Evolutionary conservation across 1,140 invertebrate species (phyloP).

Genomic region (Aphelenchoides besseyi): DNA sequence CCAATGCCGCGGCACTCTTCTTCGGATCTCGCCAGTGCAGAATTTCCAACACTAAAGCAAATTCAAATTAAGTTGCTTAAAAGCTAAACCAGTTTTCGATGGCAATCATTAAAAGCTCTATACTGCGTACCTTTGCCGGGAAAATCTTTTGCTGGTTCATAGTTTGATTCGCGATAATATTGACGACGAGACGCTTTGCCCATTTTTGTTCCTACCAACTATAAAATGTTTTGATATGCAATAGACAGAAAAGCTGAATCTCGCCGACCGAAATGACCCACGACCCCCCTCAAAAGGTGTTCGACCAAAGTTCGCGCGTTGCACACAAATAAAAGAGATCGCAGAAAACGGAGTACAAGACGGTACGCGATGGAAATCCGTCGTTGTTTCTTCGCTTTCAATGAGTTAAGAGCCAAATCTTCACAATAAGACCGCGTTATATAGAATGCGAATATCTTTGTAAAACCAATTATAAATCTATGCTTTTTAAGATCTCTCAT

Average conservation of each 20-base stretch:
- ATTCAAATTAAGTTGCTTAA: conserved; percentile 15
- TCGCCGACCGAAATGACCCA: conserved; percentile 19
- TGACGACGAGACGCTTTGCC: conserved; percentile 31
- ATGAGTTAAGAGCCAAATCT: too few relatives aligned
- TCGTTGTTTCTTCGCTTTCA: too few relatives aligned
- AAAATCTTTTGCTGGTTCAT: conserved; percentile 51
- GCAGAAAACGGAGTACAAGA: background rate
- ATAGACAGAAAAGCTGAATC: conserved; percentile 14
- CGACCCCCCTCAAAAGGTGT: background rate
- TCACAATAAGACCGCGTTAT: too few relatives aligned
- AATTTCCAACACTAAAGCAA: conserved; percentile 81
- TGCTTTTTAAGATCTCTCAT: too few relatives aligned
- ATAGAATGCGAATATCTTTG: too few relatives aligned
- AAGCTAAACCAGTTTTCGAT: conserved; percentile 1
- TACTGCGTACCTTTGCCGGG: conserved; percentile 44
- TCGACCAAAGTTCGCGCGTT: background rate
- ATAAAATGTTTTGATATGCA: background rate
- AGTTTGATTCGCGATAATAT: conserved; percentile 31
- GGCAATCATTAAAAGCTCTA: conserved; percentile 14
- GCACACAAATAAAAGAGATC: background rate
- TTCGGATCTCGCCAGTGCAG: conserved; percentile 67
- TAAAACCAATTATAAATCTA: too few relatives aligned
- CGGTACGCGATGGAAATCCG: background rate
- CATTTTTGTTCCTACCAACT: conserved; percentile 29
- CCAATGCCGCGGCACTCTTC: conserved; percentile 45